Conservation (phyloP, 2,888 invertebrate genomes). For the Mechanitis messenoides region DNA sequence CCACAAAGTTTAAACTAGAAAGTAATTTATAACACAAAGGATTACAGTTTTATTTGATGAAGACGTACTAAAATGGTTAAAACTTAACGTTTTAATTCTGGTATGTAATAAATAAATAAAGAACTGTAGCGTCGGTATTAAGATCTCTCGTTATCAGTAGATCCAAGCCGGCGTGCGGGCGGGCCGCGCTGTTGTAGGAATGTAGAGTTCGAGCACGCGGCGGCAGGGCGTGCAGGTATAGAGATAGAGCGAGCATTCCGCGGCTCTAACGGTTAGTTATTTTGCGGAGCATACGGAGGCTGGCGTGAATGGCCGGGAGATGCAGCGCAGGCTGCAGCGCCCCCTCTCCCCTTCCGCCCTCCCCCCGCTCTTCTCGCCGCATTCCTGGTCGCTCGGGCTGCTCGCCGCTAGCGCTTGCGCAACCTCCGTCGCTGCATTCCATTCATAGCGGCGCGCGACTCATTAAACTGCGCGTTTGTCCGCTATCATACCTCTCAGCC, state of each 20-base stretch:
- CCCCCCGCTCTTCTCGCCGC: constrained; percentile 33
- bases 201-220: constrained; percentile 35
- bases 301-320: constrained; percentile 73
- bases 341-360: constrained; percentile 34
- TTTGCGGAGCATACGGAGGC: constrained; percentile 59
- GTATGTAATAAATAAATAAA: constrained; percentile 30
- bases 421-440: constrained; percentile 72
- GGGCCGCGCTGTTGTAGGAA: constrained; percentile 32
- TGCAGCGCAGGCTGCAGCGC: constrained; percentile 57
- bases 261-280: constrained; percentile 72
- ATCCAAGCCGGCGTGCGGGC: constrained; percentile 36
- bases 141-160: constrained; percentile 44
- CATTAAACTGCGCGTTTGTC: constrained; percentile 28
- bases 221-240: constrained; percentile 37
- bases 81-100: not conserved
- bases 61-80: not conserved
- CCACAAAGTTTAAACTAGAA: not conserved
- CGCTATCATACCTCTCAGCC: constrained; percentile 18
- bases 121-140: constrained; percentile 35
- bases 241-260: constrained; percentile 71
- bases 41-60: constrained; percentile 2
- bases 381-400: constrained; percentile 45
- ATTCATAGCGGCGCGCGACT: constrained; percentile 64
- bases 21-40: constrained; percentile 4
- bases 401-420: constrained; percentile 67